phyloP scores from a whole-genome alignment of 1,140 invertebrate genomes.

The Atta texana region DNA sequence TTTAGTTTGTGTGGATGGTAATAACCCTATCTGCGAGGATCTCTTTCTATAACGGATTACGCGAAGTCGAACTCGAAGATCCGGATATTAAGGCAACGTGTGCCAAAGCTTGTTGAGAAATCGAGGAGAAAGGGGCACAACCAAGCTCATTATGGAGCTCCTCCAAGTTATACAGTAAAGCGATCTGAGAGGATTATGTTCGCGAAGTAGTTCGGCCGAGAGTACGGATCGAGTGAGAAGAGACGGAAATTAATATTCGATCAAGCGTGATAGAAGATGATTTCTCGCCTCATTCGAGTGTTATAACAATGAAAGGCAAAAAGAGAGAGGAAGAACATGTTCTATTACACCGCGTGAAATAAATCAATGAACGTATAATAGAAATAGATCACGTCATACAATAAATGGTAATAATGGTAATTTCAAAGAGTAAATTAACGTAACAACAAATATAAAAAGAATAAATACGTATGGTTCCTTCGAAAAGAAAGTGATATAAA shows the following conservation, averaged over 20 bases:
- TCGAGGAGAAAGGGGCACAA: slow-evolving; percentile 36
- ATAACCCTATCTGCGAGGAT: neutral
- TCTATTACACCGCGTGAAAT: neutral
- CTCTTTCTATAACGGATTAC: neutral
- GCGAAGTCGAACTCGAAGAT: slow-evolving; percentile 44
- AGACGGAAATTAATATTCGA: slow-evolving; percentile 58
- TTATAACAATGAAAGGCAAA: slow-evolving; percentile 15
- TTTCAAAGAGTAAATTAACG: too few species aligned
- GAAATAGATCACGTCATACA: neutral
- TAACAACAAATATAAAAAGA: neutral
- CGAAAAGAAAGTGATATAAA: too few species aligned
- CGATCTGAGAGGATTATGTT: slow-evolving; percentile 55
- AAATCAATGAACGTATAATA: neutral
- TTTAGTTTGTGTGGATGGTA: too few species aligned
- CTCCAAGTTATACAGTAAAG: slow-evolving; percentile 56
- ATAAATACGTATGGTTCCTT: neutral
- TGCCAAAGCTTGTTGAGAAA: slow-evolving; percentile 51
- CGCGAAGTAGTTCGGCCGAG: slow-evolving; percentile 39
- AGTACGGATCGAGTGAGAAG: neutral
- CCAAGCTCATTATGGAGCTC: slow-evolving; percentile 51
- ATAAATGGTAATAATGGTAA: neutral
- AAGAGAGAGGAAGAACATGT: neutral
- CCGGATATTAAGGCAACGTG: slow-evolving; percentile 51
- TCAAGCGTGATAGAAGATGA: slow-evolving; percentile 44
- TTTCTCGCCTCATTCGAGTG: slow-evolving; percentile 25